Evolutionary conservation across 2,888 invertebrate species (phyloP).

Genomic region (Microctonus aethiopoides): DNA sequence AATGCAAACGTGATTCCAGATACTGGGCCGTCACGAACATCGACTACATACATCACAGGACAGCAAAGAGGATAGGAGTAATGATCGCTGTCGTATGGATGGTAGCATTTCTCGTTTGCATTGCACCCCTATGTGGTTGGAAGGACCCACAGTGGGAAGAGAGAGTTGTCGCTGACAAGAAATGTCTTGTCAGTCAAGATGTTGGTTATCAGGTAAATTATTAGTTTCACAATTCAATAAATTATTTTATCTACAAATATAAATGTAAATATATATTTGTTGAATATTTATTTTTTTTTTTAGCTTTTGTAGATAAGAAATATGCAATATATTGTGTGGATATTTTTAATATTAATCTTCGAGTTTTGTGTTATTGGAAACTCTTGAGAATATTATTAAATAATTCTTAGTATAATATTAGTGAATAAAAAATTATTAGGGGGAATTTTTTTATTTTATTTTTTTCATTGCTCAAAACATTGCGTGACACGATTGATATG

Average conservation of each 20-base stretch:
- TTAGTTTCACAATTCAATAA: neutral
- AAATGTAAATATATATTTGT: too few relatives aligned
- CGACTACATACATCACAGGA: constrained; percentile 88
- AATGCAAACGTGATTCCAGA: constrained; percentile 64
- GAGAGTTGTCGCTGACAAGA: constrained; percentile 73
- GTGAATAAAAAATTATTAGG: neutral
- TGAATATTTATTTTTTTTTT: too few relatives aligned
- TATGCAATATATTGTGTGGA: too few relatives aligned
- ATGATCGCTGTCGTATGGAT: constrained; percentile 89
- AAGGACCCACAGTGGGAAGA: constrained; percentile 75
- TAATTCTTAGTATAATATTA: too few relatives aligned
- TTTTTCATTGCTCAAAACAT: neutral
- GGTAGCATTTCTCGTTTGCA: constrained; percentile 81
- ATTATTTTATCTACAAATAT: too few relatives aligned
- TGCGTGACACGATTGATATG: neutral
- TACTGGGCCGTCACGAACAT: constrained; percentile 94
- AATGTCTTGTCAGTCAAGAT: constrained; percentile 87
- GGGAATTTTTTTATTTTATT: neutral
- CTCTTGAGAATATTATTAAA: too few relatives aligned
- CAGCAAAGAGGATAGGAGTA: constrained; percentile 78
- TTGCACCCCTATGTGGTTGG: constrained; percentile 90
- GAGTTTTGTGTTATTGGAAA: too few relatives aligned
- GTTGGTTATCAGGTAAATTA: constrained; percentile 71
- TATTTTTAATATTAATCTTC: too few relatives aligned
- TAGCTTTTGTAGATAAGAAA: too few relatives aligned